Conservation (phyloP, 2,888 invertebrate genomes). For the Lasius platythorax region DNA sequence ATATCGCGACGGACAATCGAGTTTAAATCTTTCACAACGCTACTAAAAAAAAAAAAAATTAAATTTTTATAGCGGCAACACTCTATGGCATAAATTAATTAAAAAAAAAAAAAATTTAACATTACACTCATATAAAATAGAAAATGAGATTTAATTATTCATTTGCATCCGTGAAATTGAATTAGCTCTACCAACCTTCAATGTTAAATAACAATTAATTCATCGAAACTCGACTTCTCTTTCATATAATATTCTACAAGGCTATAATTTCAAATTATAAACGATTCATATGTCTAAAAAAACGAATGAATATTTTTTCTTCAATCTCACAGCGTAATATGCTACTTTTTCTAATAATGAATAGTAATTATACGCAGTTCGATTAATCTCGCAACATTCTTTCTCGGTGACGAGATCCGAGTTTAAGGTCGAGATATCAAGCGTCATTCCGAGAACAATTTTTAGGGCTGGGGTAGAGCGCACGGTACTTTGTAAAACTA, state of each 20-base stretch:
- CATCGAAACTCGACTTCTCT: neutral
- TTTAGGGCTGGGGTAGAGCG: slow-evolving; percentile 8
- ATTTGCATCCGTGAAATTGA: neutral
- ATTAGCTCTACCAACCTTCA: slow-evolving; percentile 11
- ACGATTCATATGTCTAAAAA: neutral
- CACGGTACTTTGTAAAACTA: slow-evolving; percentile 41
- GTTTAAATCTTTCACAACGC: neutral
- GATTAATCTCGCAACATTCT: slow-evolving; percentile 36
- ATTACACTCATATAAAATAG: neutral
- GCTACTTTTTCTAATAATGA: slow-evolving; percentile 31
- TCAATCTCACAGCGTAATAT: neutral
- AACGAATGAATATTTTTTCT: slow-evolving; percentile 11
- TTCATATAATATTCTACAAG: too few species aligned
- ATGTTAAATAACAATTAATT: slow-evolving; percentile 2
- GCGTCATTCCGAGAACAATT: slow-evolving; percentile 48
- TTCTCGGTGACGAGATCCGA: slow-evolving; percentile 36
- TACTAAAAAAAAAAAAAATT: neutral
- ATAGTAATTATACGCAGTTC: slow-evolving; percentile 21
- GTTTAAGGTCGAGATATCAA: slow-evolving; percentile 37
- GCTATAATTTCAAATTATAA: neutral
- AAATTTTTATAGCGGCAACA: neutral
- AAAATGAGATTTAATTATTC: neutral
- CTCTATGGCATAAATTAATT: slow-evolving; percentile 5
- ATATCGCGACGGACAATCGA: neutral
- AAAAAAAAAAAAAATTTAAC: neutral